phyloP scores from a whole-genome alignment of 2,888 invertebrate genomes.

The Elysia crispata region DNA sequence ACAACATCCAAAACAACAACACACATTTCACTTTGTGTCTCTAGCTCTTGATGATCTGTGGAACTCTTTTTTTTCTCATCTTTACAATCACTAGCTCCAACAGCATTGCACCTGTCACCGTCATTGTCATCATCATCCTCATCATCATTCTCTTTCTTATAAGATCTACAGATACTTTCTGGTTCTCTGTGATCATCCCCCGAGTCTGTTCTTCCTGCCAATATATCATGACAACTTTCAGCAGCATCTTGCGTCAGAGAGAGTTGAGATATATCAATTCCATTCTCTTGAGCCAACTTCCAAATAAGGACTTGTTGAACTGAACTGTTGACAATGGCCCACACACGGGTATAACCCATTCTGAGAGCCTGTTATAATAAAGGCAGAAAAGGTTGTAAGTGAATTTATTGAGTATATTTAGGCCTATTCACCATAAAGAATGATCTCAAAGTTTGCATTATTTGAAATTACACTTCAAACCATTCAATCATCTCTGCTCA shows the following conservation, averaged over 20 bases:
- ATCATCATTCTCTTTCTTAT: too few relatives aligned
- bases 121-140: too few relatives aligned
- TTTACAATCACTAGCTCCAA: too few relatives aligned
- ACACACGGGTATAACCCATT: not conserved
- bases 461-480: too few relatives aligned
- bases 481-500: too few relatives aligned
- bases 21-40: not conserved
- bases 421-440: too few relatives aligned
- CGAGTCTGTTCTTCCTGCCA: not conserved
- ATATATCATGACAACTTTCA: not conserved
- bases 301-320: not conserved
- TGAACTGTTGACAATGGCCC: not conserved
- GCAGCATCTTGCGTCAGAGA: not conserved
- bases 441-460: too few relatives aligned
- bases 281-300: not conserved
- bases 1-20: slow-evolving; percentile 37
- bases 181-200: too few relatives aligned
- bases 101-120: too few relatives aligned
- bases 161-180: too few relatives aligned
- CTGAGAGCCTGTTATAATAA: not conserved
- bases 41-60: not conserved
- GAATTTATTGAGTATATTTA: too few relatives aligned
- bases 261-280: not conserved
- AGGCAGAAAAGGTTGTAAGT: not conserved
- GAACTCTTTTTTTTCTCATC: too few relatives aligned